Base-by-base conservation (phyloP, 1,140 invertebrate species). In the Drosophila pandora region DNA sequence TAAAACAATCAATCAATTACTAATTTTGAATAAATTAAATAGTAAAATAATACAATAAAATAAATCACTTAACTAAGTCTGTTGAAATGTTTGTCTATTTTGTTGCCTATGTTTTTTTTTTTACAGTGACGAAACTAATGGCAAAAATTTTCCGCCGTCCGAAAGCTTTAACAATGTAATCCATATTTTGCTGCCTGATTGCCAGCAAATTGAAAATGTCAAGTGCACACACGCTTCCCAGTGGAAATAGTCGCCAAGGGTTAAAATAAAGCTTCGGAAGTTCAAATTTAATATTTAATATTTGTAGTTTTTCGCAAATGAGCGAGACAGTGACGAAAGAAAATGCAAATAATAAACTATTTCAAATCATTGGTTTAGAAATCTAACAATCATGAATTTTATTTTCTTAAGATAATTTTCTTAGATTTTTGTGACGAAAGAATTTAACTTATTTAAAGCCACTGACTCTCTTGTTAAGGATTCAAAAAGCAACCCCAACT, bases 151-250 rank as follows among this genome's bases (percentile, higher is more conserved):
- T 30, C n/a, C 21, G 59, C 23, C 67, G 49, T 69, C 48, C 57
- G 47, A 52, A 43, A 52, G 56, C 75, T 57, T 72, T 77, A 72
- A 75, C 73, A 76, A 76, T 87, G 79, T 80, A 81, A 85, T 78
- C 69, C 76, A 76, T 84, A 82, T 85, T 68, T 75, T 84, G 77
- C 53, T 59, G 64, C 81, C 71, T 87, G 65, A 78, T 80, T 67
- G 82, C 78, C 65, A 64, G 82, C 82, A 87, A 87, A 87, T 87
- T 87, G 82, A 82, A 87, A 87, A 78, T 87, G 82, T 87, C 82
- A 87, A 75, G 70, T 71, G 82, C 82, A 83, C 52, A 69, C 39
- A 63, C n/a, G 52, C 39, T 41, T 39, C 63, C 50, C 43, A n/a
- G 22, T 8, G 25, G 9, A 7, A 10, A 23, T 21, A 45, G 7